A percentile compares a stretch with the other conserved stretches of the same genome.
These are phyloP conservation scores for Molossus molossus DNA, from an alignment of 2,797 vertebrate genomes.

Conservation along the genomic window DNA sequence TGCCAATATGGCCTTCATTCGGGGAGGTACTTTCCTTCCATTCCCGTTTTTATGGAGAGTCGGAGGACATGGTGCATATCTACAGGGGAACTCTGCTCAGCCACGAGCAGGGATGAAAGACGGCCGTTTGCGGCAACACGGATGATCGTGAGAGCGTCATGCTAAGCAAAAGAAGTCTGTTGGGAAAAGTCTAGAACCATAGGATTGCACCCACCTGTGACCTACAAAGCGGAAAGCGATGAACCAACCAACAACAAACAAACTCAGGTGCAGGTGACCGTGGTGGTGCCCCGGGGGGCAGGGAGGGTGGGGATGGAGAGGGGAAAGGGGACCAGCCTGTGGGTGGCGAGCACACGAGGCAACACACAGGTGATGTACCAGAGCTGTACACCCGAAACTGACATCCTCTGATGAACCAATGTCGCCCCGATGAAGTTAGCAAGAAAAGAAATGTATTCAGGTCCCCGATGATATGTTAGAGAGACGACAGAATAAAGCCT, in stretches of 20 bases:
- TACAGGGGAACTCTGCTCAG: not conserved
- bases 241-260: not conserved
- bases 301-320: not conserved
- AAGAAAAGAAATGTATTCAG: not conserved
- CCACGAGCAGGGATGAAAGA: not conserved
- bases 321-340: not conserved
- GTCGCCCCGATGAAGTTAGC: not conserved
- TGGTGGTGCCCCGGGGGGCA: not conserved
- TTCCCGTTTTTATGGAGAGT: not conserved
- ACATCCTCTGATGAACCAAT: not conserved
- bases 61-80: not conserved
- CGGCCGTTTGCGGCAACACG: not conserved
- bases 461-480: not conserved
- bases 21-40: not conserved
- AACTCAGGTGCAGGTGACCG: not conserved
- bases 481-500: fast-evolving
- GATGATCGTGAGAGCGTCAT: not conserved
- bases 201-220: not conserved
- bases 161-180: not conserved
- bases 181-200: not conserved
- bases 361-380: not conserved
- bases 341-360: not conserved
- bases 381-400: not conserved
- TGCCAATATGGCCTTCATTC: not conserved
- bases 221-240: not conserved